Conservation (phyloP, 2,888 invertebrate genomes). For the Drosophila neutralis region DNA sequence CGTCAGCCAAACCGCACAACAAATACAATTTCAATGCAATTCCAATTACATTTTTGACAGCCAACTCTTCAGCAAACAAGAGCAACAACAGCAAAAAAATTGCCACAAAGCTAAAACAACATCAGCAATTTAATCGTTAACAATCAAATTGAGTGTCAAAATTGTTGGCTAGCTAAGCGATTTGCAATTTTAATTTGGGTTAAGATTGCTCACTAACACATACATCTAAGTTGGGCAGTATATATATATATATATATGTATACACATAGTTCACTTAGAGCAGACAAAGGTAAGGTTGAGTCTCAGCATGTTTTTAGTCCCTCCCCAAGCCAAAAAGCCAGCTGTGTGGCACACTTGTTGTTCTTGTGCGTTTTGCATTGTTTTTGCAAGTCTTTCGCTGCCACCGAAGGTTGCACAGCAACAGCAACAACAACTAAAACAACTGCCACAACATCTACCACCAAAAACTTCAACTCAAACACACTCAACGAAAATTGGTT, state of each 20-base stretch:
- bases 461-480: slow-evolving; percentile 10
- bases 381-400: slow-evolving; percentile 49
- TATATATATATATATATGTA: background rate
- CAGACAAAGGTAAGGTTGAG: slow-evolving; percentile 6
- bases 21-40: slow-evolving; percentile 58
- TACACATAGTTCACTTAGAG: slow-evolving; percentile 1
- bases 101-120: slow-evolving; percentile 13
- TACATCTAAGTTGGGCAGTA: background rate
- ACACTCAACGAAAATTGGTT: background rate
- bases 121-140: slow-evolving; percentile 30
- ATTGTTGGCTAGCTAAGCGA: slow-evolving; percentile 51
- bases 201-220: slow-evolving; percentile 34
- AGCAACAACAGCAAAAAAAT: slow-evolving; percentile 12
- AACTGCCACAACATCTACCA: slow-evolving; percentile 7
- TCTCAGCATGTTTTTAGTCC: slow-evolving; percentile 2
- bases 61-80: slow-evolving; percentile 10
- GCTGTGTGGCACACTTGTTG: slow-evolving; percentile 59
- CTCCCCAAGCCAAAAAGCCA: slow-evolving; percentile 3
- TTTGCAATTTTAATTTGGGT: slow-evolving; percentile 66
- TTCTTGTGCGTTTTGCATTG: slow-evolving; percentile 47
- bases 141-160: slow-evolving; percentile 64
- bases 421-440: slow-evolving; percentile 3
- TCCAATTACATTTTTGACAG: slow-evolving; percentile 56
- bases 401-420: slow-evolving; percentile 51
- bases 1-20: slow-evolving; percentile 33